Evolutionary conservation across 2,888 invertebrate genomes (phyloP), one percentile per base, ranked within the genome.

Genomic region (Troides aeacus): DNA sequence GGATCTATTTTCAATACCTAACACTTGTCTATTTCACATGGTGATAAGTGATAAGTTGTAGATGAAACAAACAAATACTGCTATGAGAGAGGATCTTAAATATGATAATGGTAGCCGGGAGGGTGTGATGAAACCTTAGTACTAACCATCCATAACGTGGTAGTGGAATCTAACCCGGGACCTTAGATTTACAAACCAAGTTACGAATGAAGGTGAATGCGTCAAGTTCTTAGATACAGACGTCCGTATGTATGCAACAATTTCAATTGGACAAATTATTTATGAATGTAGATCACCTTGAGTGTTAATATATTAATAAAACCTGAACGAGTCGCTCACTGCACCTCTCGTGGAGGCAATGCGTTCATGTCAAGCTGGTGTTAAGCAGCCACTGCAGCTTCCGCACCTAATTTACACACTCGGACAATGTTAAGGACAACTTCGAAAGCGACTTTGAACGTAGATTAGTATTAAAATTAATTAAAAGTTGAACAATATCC

Each of bases 271-370:
- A 85, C 84, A 80, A 85, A 84, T 86, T 83, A 86, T 82, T 84
- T 82, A 86, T 83, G 89, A 90, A 89, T 90, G 90, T 86, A 83
- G 90, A 84, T 87, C 85, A 79, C 91, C 91, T 91, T 90, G 89
- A 75, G 30, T 71, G 75, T 77, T 67, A 73, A 75, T 77, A 75
- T 75, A 79, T 73, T 71, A 75, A 79, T 74, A 74, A 76, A 74
- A 76, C 69, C 72, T 73, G 76, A 75, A 69, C 73, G 71, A 73
- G 74, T 77, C 75, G 75, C 72, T 76, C 70, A 73, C 72, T 71
- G 42, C 63, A 60, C 59, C 39, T 59, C 66, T 68, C 58, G 64
- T 63, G 62, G 62, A 36, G 57, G 56, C 46, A n/a, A 10, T 23
- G 50, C 59, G 56, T 39, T 58, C 66, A 57, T 67, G 60, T 58